A percentile compares a stretch with the other conserved stretches of the same genome.
Conservation (phyloP, 2,888 invertebrate species). For the Melinaea marsaeus region DNA sequence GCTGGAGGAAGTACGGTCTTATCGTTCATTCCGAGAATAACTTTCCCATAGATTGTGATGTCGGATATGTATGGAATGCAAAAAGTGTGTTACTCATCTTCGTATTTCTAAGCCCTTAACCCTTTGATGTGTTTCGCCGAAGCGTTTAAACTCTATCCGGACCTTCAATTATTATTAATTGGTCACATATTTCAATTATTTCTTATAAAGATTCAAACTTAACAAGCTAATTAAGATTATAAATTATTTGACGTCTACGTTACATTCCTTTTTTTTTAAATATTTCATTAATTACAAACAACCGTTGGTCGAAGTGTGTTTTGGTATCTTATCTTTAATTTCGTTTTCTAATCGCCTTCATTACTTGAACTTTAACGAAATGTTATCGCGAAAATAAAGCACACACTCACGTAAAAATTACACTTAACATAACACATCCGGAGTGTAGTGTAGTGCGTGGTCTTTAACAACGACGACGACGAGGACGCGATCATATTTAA, state of each 20-base stretch:
- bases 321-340: constrained; percentile 9
- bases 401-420: constrained; percentile 35
- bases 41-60: constrained; percentile 71
- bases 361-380: constrained; percentile 33
- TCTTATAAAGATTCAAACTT: too few species aligned
- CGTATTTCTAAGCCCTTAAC: constrained; percentile 25
- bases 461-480: constrained; percentile 18
- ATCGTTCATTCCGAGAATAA: constrained; percentile 74
- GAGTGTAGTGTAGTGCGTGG: constrained; percentile 25
- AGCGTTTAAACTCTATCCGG: neutral
- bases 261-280: too few species aligned
- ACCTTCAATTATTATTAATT: too few species aligned
- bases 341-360: constrained; percentile 19
- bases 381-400: constrained; percentile 32
- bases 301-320: constrained; percentile 1
- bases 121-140: neutral
- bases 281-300: neutral
- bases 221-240: too few species aligned
- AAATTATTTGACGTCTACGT: too few species aligned
- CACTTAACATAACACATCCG: constrained; percentile 34
- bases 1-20: constrained; percentile 60
- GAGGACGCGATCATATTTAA: constrained; percentile 15
- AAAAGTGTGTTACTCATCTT: constrained; percentile 47
- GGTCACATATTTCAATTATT: too few species aligned
- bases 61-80: constrained; percentile 53